Percentiles rank a stretch among this genome's conserved stretches.
Evolutionary conservation across 2,113 vertebrate genomes (phyloP).

Genomic region (Peromyscus maniculatus): DNA sequence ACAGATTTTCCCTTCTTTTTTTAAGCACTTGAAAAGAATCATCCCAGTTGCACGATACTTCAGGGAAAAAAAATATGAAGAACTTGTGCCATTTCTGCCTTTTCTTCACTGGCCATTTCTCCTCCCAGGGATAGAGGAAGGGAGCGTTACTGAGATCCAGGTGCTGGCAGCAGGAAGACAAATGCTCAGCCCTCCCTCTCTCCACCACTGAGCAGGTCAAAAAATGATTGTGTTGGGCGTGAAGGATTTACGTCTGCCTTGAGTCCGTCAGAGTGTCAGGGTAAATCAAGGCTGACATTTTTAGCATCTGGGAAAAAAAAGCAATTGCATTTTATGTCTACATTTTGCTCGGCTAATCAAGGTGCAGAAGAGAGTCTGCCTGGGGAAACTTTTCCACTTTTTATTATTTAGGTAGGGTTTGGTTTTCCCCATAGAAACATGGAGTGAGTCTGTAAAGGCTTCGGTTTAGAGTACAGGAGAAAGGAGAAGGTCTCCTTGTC

Average conservation of each 20-base stretch:
- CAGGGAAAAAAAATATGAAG: neutral
- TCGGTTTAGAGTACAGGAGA: conserved; percentile 23
- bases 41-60: neutral
- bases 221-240: conserved; percentile 73
- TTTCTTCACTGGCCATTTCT: neutral
- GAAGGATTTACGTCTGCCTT: conserved; percentile 84
- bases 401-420: conserved; percentile 80
- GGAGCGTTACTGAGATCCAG: conserved; percentile 68
- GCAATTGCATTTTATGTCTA: conserved; percentile 88
- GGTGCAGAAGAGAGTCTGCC: conserved; percentile 81
- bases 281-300: conserved; percentile 88
- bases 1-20: conserved; percentile 2
- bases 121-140: conserved; percentile 43
- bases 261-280: conserved; percentile 85
- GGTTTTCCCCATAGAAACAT: conserved; percentile 67
- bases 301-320: conserved; percentile 86
- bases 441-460: conserved; percentile 49
- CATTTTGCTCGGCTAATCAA: conserved; percentile 87
- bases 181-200: conserved; percentile 26
- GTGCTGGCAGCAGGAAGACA: conserved; percentile 43
- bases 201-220: conserved; percentile 76
- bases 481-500: conserved; percentile 40
- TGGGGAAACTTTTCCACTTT: conserved; percentile 81
- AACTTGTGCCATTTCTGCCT: neutral
- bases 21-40: conserved; percentile 28